Base-by-base conservation (phyloP, 2,888 invertebrate species). In the Helobdella robusta region DNA sequence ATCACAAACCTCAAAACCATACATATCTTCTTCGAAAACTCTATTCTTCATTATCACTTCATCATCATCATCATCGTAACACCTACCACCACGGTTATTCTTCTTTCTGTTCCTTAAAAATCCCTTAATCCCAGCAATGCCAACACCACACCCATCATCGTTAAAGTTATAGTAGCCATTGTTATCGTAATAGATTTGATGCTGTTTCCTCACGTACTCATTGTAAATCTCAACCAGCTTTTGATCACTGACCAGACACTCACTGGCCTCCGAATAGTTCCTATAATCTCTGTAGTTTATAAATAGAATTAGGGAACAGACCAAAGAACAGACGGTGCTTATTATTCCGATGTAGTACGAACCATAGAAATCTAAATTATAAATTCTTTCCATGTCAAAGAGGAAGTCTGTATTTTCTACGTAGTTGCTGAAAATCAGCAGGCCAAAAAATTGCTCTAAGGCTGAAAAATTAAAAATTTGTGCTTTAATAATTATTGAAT, bases 291-390 rank as follows among this genome's bases (percentile, higher is more conserved):
- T 30, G 2, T 63, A 34, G 32, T 66, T 63, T 18, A 62, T 48
- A 36, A 54, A 65, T 48, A 67, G 34, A 25, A 64, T 23, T 32
- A 65, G 23, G 11, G 65, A 48, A 20, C 65, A 44, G n/a, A 65
- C 34, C 8, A 64, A 32, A 1, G 65, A 65, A 44, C 65, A 59
- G 6, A 62, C 44, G 58, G 62, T 35, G 34, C 65, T 65, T 28
- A 66, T 40, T 3, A 68, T 59, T 2, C 64, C 68, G 28, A 50
- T 36, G 60, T 68, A 69, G 67, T 61, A 69, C 1, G 69, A 69
- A 23, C 69, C 69, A 20, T 69, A 67, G 66, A 68, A 67, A 62
- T 69, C 69, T 28, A 67, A 64, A 11, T 64, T 58, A 30, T 64
- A 54, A 8, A 50, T 52, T 6, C 20, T 25, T 15, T 58, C 23